phyloP scores from a whole-genome alignment of 1,140 invertebrate genomes.

The Anoplolepis gracilipes region DNA sequence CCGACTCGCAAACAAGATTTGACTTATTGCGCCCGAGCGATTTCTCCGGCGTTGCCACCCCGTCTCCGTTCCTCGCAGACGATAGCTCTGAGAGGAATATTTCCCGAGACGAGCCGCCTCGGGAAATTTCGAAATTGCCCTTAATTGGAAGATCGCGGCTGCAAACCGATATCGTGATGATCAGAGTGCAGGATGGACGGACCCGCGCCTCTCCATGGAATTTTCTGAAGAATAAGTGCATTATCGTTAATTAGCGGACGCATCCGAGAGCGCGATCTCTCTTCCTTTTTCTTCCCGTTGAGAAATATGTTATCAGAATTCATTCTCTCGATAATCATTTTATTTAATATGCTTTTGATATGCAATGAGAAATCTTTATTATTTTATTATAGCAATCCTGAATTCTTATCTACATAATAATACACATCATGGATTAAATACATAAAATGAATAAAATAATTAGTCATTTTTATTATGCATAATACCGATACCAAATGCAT shows the following conservation, averaged over 20 bases:
- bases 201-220: constrained; percentile 7
- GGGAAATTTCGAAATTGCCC: constrained; percentile 66
- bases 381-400: neutral
- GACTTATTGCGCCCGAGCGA: constrained; percentile 84
- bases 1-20: constrained; percentile 84
- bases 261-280: neutral
- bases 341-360: neutral
- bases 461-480: constrained; percentile 10
- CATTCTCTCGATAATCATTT: neutral
- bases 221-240: constrained; percentile 24
- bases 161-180: constrained; percentile 5
- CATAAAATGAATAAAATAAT: neutral
- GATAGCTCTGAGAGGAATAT: neutral
- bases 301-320: neutral
- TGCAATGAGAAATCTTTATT: constrained; percentile 3
- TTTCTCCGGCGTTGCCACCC: constrained; percentile 71
- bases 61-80: neutral
- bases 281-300: neutral
- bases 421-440: neutral
- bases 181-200: neutral
- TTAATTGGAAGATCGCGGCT: constrained; percentile 54
- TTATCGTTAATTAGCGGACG: constrained; percentile 36
- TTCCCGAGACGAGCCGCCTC: constrained; percentile 3
- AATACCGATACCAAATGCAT: too few relatives aligned
- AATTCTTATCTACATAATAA: neutral